These are phyloP conservation scores for Atrina japonica DNA, from an alignment of 2,888 invertebrate species.

Conservation along the genomic window DNA sequence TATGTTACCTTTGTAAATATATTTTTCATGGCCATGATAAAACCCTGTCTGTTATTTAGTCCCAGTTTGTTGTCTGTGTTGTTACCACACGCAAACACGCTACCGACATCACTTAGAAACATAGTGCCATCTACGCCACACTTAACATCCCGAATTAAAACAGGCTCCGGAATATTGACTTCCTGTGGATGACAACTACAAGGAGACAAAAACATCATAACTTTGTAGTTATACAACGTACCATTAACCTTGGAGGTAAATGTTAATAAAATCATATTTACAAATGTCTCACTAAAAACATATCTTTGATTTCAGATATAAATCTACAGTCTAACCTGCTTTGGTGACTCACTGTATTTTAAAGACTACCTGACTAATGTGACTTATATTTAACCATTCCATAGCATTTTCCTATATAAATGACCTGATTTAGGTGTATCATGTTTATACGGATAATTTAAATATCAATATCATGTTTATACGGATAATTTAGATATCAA, in stretches of 20 bases:
- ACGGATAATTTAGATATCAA: no score
- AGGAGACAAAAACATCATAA: slow-evolving; percentile 25
- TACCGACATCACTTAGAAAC: slow-evolving; percentile 84
- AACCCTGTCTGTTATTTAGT: slow-evolving; percentile 82
- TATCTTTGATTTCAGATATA: no score
- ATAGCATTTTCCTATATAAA: no score
- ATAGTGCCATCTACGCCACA: slow-evolving; percentile 86
- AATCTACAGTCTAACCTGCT: no score
- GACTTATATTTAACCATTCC: no score
- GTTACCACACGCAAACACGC: slow-evolving; percentile 86
- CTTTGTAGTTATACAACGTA: not conserved
- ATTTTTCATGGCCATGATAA: slow-evolving; percentile 82
- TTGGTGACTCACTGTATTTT: no score
- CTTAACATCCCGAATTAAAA: slow-evolving; percentile 82
- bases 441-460: no score
- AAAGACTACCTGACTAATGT: no score
- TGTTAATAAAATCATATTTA: not conserved
- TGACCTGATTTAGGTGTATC: no score
- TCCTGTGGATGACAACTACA: slow-evolving; percentile 81
- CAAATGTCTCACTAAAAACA: not conserved
- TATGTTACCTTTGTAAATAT: slow-evolving; percentile 80
- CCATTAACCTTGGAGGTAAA: no score
- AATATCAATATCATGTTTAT: no score
- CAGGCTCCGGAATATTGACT: slow-evolving; percentile 82
- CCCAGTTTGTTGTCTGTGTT: slow-evolving; percentile 86